Evolutionary conservation across 2,797 vertebrate species (phyloP).

Genomic region (Geotria australis): DNA sequence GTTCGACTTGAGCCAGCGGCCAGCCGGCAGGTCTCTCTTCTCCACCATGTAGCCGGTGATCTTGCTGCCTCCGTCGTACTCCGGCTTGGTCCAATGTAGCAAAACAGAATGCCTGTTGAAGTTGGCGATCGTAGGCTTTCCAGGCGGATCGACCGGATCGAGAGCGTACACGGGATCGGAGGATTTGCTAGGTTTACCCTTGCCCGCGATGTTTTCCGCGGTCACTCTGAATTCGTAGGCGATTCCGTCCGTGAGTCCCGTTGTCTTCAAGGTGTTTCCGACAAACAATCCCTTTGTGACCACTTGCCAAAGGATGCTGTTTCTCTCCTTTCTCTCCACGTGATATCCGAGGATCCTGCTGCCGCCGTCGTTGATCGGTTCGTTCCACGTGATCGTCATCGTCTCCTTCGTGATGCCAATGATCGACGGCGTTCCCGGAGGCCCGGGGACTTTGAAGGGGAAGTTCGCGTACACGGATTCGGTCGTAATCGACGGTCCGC

Average conservation of each 20-base stretch:
- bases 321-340: slow-evolving; percentile 81
- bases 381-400: slow-evolving; percentile 86
- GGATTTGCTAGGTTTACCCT: slow-evolving; percentile 77
- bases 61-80: slow-evolving; percentile 91
- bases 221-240: slow-evolving; percentile 89
- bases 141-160: slow-evolving; percentile 80
- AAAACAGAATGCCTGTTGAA: slow-evolving; percentile 63
- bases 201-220: slow-evolving; percentile 82
- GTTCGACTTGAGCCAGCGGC: slow-evolving; percentile 82
- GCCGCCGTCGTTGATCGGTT: slow-evolving; percentile 76
- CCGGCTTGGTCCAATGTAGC: slow-evolving; percentile 73
- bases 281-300: slow-evolving; percentile 48
- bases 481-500: slow-evolving; percentile 53
- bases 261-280: slow-evolving; percentile 70
- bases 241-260: slow-evolving; percentile 54
- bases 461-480: slow-evolving; percentile 50
- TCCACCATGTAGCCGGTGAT: slow-evolving; percentile 85
- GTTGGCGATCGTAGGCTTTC: slow-evolving; percentile 47
- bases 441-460: slow-evolving; percentile 85
- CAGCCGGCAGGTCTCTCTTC: slow-evolving; percentile 59
- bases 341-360: slow-evolving; percentile 80
- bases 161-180: slow-evolving; percentile 64
- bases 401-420: slow-evolving; percentile 62
- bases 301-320: slow-evolving; percentile 61
- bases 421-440: slow-evolving; percentile 70